phyloP scores from a whole-genome alignment of 2,888 invertebrate species.

The Thecophora atra region DNA sequence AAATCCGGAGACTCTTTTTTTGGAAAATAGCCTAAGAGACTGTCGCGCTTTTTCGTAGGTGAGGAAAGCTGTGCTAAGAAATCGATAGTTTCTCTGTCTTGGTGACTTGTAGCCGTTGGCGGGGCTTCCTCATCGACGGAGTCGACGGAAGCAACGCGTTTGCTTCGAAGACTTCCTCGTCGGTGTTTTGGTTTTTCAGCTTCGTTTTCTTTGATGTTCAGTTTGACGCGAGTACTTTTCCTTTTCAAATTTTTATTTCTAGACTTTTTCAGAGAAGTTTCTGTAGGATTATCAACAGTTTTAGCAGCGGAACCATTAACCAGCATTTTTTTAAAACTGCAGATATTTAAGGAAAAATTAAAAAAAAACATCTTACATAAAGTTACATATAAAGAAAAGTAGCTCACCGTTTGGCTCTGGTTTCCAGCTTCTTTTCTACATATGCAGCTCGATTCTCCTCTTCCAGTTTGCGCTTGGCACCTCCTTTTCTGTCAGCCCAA shows the following conservation, averaged over 20 bases:
- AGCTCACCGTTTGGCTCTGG: conserved; percentile 68
- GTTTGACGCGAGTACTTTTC: not conserved
- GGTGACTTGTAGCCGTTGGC: not conserved
- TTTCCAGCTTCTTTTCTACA: conserved; percentile 71
- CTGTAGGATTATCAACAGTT: conserved; percentile 5
- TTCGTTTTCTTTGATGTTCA: conserved; percentile 17
- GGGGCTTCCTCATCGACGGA: conserved; percentile 35
- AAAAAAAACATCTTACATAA: not conserved
- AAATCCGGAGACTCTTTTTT: conserved; percentile 62
- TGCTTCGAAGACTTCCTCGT: conserved; percentile 41
- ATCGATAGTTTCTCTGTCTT: conserved; percentile 61
- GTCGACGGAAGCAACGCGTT: conserved; percentile 50
- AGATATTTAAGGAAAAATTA: conserved; percentile 34
- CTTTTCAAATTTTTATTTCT: conserved; percentile 34
- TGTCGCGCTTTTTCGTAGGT: conserved; percentile 71
- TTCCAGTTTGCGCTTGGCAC: conserved; percentile 71
- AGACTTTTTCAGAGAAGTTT: conserved; percentile 26
- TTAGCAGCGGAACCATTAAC: conserved; percentile 45
- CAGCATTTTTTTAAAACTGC: conserved; percentile 61
- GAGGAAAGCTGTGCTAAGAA: conserved; percentile 70
- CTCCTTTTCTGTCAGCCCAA: conserved; percentile 75
- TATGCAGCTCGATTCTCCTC: conserved; percentile 70
- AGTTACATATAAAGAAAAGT: conserved; percentile 43
- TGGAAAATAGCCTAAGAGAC: conserved; percentile 71
- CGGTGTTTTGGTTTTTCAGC: conserved; percentile 45